Base-by-base conservation (phyloP, 2,888 invertebrate genomes). In the Ramazzottius varieornatus region DNA sequence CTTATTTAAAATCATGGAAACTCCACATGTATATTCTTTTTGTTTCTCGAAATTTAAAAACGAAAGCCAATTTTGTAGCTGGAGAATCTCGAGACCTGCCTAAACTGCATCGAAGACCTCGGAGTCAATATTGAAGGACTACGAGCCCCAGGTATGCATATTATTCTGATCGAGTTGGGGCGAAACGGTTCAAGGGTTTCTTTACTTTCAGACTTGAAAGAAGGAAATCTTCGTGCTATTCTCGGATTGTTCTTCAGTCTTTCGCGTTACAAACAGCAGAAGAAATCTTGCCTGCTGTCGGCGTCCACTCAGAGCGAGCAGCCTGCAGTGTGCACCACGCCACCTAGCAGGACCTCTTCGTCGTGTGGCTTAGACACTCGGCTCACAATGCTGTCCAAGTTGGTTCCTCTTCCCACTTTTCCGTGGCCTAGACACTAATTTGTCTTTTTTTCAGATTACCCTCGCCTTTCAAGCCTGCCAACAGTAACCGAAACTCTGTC, bases 171-270 rank as follows among this genome's bases (percentile, higher is more conserved):
- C 40, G 20, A 40, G 40, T 20, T 40, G 40, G n/a, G n/a, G n/a
- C n/a, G n/a, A n/a, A n/a, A n/a, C n/a, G n/a, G n/a, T n/a, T n/a
- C n/a, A n/a, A n/a, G n/a, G 8, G 40, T 40, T 20, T 40, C 40
- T 8, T 40, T 40, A 40, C 8, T 20, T 20, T 40, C 66, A 80
- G 94, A 94, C 78, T 85, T 96, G 73, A 83, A 88, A 71, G 88
- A 92, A 75, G 94, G 94, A 46, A 88, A 92, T 76, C 80, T 92
- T 72, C 91, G 90, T 79, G 86, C 93, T 54, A 90, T 94, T 65
- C 81, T 96, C 67, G 90, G 91, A 46, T 81, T 96, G 67, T 91
- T 96, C 80, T 96, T 93, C 78, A 88, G 91, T 68, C 81, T 94
- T 65, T 92, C 92, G 65, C 83, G 92, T 68, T 90, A 86, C 78